These are phyloP conservation scores for Vollenhovia emeryi DNA, from an alignment of 1,140 invertebrate genomes.

Conservation along the genomic window DNA sequence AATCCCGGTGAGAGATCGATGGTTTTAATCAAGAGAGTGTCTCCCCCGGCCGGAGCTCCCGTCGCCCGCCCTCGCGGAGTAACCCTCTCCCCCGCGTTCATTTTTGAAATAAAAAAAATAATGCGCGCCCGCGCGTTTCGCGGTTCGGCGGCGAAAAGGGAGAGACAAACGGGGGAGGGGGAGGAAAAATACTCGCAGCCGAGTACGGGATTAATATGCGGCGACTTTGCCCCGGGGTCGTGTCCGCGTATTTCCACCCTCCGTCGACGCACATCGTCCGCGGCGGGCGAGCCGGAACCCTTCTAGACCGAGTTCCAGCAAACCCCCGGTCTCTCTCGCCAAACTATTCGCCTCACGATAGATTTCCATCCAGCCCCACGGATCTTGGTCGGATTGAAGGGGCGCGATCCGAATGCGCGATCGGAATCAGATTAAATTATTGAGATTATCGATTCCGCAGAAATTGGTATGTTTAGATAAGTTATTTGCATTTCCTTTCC, in stretches of 20 bases:
- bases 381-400: conserved; percentile 19
- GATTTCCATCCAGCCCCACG: neutral
- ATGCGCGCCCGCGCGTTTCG: conserved; percentile 26
- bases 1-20: conserved; percentile 76
- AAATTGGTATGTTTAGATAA: conserved; percentile 1
- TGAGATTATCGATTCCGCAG: neutral
- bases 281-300: neutral
- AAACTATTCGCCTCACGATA: neutral
- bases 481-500: neutral
- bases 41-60: conserved; percentile 70
- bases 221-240: conserved; percentile 30
- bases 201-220: conserved; percentile 53
- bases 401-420: neutral
- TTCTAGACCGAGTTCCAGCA: neutral
- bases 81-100: conserved; percentile 63
- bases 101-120: conserved; percentile 69
- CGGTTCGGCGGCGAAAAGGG: neutral
- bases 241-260: conserved; percentile 39
- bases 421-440: conserved; percentile 27
- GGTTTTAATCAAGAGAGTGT: conserved; percentile 82
- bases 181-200: conserved; percentile 17
- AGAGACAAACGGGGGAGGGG: neutral
- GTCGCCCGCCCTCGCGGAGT: conserved; percentile 56
- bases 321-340: neutral
- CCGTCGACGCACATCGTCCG: conserved; percentile 27